Evolutionary conservation across 2,888 invertebrate genomes (phyloP), one percentile per base, ranked within the genome.

Genomic region (Villa cingulata): DNA sequence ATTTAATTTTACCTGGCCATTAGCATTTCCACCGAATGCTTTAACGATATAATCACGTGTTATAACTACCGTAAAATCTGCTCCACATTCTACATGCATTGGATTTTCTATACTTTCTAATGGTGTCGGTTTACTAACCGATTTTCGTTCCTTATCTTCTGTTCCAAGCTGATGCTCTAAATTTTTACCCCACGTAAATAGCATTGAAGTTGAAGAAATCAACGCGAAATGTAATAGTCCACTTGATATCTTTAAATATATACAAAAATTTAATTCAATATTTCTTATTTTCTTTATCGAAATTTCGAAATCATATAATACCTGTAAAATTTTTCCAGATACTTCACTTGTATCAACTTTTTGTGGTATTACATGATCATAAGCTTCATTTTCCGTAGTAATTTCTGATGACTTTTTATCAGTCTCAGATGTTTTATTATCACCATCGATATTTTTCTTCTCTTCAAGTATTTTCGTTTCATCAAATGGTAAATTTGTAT

Each of bases 101-200:
- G 68, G 66, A 37, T 59, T 58, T 37, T 65, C 65, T 12, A 70
- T 62, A 44, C 60, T 62, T 19, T 68, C 66, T 14, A 69, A 56
- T 12, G 65, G 61, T 14, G 63, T 59, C 7, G 70, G 70, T 46
- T 62, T 62, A 9, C 57, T 51, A 2, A 70, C 59, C 1, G 65
- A 59, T 15, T 64, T 61, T 0, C 67, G 60, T 41, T 67, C 68
- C 49, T 66, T 68, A 48, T 68, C 66, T 50, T 66, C 68, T 2
- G 65, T 66, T 18, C 89, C 90, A 46, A 94, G 70, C 64, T 94
- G 94, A 34, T 91, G 90, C 62, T 94, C 91, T 52, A 88, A 76
- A 68, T 89, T 91, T 52, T 87, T 77, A 2, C 94, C 92, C 88
- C 91, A 92, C 0, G 82, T 76, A 58, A 84, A 88, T 2, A 89